Conservation (phyloP, 2,888 invertebrate genomes). For the Papilio gigon region DNA sequence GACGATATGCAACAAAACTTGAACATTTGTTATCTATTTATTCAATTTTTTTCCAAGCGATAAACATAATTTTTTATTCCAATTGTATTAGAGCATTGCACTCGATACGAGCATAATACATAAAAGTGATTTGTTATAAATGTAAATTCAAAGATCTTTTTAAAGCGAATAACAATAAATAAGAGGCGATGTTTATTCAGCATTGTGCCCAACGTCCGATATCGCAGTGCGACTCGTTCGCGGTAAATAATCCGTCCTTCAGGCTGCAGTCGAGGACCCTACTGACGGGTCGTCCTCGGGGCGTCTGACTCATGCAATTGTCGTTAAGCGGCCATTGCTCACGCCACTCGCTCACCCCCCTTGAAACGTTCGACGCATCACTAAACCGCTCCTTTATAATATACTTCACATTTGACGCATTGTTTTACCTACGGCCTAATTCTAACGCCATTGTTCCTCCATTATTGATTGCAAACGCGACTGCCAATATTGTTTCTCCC, state of each 20-base stretch:
- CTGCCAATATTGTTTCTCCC: slow-evolving; percentile 57
- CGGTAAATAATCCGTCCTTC: slow-evolving; percentile 76
- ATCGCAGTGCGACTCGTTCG: slow-evolving; percentile 60
- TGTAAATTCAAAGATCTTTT: slow-evolving; percentile 31
- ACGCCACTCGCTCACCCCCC: slow-evolving; percentile 73
- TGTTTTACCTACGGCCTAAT: slow-evolving; percentile 75
- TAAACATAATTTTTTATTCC: background rate
- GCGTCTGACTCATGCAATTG: slow-evolving; percentile 78
- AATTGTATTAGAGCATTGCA: slow-evolving; percentile 5
- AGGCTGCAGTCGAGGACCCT: slow-evolving; percentile 78
- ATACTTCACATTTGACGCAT: slow-evolving; percentile 66
- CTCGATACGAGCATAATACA: background rate
- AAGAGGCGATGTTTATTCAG: slow-evolving; percentile 30
- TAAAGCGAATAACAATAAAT: slow-evolving; percentile 30
- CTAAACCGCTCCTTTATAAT: slow-evolving; percentile 56
- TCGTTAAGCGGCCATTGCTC: slow-evolving; percentile 82
- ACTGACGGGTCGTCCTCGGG: slow-evolving; percentile 79
- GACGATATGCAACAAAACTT: background rate
- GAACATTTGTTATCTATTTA: background rate
- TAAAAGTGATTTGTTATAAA: slow-evolving; percentile 20
- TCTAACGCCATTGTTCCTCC: slow-evolving; percentile 71
- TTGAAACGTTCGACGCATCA: slow-evolving; percentile 66
- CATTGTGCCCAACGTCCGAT: slow-evolving; percentile 47
- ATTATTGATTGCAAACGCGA: slow-evolving; percentile 75
- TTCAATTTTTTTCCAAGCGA: background rate